A percentile compares a stretch with the other conserved stretches of the same genome.
Conservation (phyloP, 1,140 invertebrate genomes). For the Nephila pilipes region DNA sequence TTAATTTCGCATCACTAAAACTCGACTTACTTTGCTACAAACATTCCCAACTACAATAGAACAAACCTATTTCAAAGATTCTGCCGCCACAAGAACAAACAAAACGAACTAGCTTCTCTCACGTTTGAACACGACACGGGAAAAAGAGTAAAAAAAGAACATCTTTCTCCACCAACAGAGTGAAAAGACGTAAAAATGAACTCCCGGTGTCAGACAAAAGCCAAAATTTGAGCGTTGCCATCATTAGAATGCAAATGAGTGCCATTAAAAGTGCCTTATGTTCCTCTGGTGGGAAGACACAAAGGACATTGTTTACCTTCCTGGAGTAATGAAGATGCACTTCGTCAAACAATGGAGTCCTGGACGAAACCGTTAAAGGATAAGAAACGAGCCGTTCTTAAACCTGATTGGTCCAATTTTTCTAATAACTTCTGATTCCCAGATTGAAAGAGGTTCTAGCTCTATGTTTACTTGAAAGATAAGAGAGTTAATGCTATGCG, state of each 20-base stretch:
- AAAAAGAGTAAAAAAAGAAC: background rate
- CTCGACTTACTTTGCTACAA: too few species aligned
- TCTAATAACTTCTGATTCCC: too few species aligned
- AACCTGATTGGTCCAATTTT: too few species aligned
- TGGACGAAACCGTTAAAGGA: background rate
- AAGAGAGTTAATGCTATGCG: too few species aligned
- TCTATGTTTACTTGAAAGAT: too few species aligned
- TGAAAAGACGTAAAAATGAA: background rate
- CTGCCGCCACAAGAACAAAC: too few species aligned
- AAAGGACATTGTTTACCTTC: background rate
- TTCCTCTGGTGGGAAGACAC: background rate
- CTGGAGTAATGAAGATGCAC: background rate
- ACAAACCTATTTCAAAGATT: too few species aligned
- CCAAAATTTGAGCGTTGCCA: background rate
- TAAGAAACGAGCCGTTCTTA: too few species aligned
- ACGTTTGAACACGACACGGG: background rate
- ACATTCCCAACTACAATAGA: too few species aligned
- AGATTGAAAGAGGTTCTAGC: too few species aligned
- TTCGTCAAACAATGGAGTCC: constrained; percentile 7
- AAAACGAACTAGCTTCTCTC: background rate
- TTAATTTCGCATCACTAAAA: too few species aligned
- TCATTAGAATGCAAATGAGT: constrained; percentile 13
- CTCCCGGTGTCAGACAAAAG: background rate
- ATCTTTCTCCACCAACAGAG: background rate
- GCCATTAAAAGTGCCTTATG: background rate